These are phyloP conservation scores for Polydesmus complanatus DNA, from an alignment of 2,888 invertebrate species.

Conservation along the genomic window DNA sequence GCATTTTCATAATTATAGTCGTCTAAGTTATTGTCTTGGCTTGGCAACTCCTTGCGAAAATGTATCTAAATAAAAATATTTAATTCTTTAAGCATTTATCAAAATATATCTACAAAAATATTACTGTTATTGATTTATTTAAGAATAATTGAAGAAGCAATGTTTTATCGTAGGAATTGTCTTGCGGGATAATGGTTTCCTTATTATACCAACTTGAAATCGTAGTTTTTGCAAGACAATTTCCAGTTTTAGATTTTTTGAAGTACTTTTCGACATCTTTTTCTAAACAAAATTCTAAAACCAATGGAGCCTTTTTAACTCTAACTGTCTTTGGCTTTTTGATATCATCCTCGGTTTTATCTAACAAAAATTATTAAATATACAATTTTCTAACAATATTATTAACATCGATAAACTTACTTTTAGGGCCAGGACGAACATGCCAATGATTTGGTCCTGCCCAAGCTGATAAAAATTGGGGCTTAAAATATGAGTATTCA, in stretches of 20 bases:
- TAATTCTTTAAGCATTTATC: too few relatives aligned
- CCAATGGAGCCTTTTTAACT: background rate
- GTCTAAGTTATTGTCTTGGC: background rate
- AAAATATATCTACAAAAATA: background rate
- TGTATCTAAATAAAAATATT: too few relatives aligned
- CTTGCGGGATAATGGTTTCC: background rate
- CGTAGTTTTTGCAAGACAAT: background rate
- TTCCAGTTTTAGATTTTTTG: background rate
- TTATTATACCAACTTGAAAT: background rate
- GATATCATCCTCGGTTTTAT: background rate
- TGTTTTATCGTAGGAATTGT: background rate
- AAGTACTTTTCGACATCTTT: background rate
- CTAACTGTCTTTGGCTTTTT: background rate
- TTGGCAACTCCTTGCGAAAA: too few relatives aligned
- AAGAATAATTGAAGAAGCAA: background rate
- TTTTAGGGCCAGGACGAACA: background rate
- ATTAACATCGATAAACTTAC: background rate
- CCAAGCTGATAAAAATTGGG: conserved; percentile 1
- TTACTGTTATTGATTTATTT: background rate
- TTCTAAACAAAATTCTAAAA: background rate
- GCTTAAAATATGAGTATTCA: conserved; percentile 2
- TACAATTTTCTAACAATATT: background rate
- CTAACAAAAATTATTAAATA: background rate
- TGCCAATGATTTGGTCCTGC: conserved; percentile 8
- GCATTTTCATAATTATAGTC: conserved; percentile 6